A percentile compares a stretch with the other conserved stretches of the same genome.
Conservation (phyloP, 37 sponge, comb jelly and placozoan species). For the Cladorhizidae sp. region DNA sequence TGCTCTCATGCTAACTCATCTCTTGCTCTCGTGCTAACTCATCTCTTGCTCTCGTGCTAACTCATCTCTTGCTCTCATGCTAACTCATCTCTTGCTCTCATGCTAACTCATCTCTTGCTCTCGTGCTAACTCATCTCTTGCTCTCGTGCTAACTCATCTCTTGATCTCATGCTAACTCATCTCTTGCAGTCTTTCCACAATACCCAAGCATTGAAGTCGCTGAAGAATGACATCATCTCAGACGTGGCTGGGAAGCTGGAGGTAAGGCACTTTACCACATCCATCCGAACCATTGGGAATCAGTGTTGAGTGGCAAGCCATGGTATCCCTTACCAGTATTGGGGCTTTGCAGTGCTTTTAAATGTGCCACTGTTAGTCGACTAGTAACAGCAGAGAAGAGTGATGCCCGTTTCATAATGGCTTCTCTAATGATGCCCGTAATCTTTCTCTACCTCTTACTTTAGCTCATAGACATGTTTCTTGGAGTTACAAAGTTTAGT, state of each 20-base stretch:
- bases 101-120: neutral
- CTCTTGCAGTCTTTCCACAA: constrained; percentile 45
- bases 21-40: neutral
- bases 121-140: neutral
- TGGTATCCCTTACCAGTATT: no score
- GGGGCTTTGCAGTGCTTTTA: no score
- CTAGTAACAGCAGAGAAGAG: no score
- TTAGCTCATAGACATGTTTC: no score
- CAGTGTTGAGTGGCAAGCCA: no score
- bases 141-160: neutral
- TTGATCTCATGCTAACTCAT: neutral
- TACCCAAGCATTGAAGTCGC: constrained; percentile 21
- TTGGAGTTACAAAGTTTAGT: no score
- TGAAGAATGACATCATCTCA: constrained; percentile 35
- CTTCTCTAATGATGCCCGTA: no score
- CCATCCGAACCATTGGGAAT: no score
- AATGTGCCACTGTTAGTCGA: no score
- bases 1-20: no score
- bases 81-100: neutral
- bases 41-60: neutral
- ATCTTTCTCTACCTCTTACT: no score
- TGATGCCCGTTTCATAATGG: no score
- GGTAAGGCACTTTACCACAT: constrained; percentile 20
- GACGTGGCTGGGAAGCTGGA: constrained; percentile 7
- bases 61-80: neutral